Base-by-base conservation (phyloP, 2,888 invertebrate species). In the Trachelus stipa region DNA sequence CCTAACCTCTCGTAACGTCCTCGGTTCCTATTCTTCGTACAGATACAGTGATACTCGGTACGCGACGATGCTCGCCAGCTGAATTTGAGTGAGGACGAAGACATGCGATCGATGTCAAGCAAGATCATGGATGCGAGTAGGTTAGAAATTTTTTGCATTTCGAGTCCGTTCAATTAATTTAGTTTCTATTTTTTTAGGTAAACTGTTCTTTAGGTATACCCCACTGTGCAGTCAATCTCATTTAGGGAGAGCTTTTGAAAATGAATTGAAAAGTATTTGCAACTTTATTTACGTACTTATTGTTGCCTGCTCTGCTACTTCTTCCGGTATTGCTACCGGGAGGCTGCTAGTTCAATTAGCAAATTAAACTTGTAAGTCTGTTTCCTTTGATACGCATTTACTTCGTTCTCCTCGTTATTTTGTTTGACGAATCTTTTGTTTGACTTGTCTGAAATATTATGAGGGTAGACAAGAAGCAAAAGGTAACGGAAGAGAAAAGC, bases 281-380 rank as follows among this genome's bases (percentile, higher is more conserved):
- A 83, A 83, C 81, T 85, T 83, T 85, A 81, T 83, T 85, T 80
- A 77, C 78, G 78, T 79, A 83, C 76, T 81, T 83, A 83, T 80
- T 81, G 79, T 84, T 79, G 76, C 78, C 56, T 2, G 23, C 9
- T 1, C 56, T 56, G 56, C 9, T 56, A 9, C 23, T 56, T 56
- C 56, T 56, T 56, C 23, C 23, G 79, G 78, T 79, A 75, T 79
- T 73, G 81, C 31, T 34, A 33, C 9, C 56, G 23, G 56, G 6
- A 79, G 77, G 76, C 79, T 77, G 84, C 81, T 77, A 76, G 77
- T 85, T 86, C 86, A 85, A 86, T 86, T 86, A 85, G 85, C 79
- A 81, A 85, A 83, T 85, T 83, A 82, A 83, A 85, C 83, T 85
- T 81, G 81, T 80, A 79, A 82, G 81, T 81, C 79, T 23, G 77